Evolutionary conservation across 2,797 vertebrate species (phyloP).

Genomic region (Lutjanus campechanus): DNA sequence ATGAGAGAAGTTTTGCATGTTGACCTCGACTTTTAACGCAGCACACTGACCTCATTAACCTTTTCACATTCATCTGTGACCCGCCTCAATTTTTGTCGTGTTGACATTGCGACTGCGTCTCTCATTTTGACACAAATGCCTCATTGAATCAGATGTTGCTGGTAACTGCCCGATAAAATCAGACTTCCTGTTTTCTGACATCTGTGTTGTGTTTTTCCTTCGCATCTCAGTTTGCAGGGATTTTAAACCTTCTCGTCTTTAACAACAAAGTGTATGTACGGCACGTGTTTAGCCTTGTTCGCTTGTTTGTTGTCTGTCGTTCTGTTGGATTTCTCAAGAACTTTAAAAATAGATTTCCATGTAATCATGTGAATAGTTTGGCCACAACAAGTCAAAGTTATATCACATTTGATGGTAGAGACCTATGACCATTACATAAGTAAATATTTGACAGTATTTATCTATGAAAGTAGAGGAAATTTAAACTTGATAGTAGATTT

Average conservation of each 20-base stretch:
- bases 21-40: slow-evolving; percentile 2
- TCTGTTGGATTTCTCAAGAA: not conserved
- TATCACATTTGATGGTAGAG: not conserved
- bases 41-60: slow-evolving; percentile 22
- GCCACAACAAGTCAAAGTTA: too few species aligned
- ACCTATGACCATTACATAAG: too few species aligned
- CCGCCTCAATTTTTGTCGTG: not conserved
- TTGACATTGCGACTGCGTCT: not conserved
- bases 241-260: too few species aligned
- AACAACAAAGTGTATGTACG: too few species aligned
- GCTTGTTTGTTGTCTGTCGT: not conserved
- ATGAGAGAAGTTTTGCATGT: not conserved
- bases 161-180: slow-evolving; percentile 8
- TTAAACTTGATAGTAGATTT: not conserved
- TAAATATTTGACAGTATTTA: too few species aligned
- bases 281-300: not conserved
- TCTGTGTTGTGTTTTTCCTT: not conserved
- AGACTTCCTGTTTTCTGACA: not conserved
- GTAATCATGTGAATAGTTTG: not conserved
- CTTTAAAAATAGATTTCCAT: not conserved
- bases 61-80: not conserved
- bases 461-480: not conserved
- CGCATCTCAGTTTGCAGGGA: not conserved
- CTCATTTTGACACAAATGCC: not conserved
- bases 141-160: not conserved